Conservation (phyloP, 2,888 invertebrate species). For the Girardia tigrina region DNA sequence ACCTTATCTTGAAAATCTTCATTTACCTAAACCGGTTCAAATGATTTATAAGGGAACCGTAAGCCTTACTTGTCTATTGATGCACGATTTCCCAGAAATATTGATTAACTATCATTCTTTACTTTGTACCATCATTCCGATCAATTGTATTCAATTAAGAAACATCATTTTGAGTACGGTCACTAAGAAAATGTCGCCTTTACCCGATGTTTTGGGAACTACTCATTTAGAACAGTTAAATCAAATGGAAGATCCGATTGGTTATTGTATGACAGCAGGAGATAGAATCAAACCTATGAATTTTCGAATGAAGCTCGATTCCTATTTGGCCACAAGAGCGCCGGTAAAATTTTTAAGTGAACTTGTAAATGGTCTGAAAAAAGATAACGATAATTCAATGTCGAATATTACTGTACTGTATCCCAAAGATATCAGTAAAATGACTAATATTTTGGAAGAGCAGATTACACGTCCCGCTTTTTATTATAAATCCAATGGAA, state of each 20-base stretch:
- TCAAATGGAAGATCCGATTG: slow-evolving; percentile 33
- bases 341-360: slow-evolving; percentile 90
- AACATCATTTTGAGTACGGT: slow-evolving; percentile 93
- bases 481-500: background rate
- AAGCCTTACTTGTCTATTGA: slow-evolving; percentile 75
- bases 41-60: slow-evolving; percentile 78
- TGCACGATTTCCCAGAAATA: slow-evolving; percentile 98
- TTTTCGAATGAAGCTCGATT: slow-evolving; percentile 66
- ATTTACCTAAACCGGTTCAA: slow-evolving; percentile 80
- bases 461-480: background rate
- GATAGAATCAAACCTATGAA: slow-evolving; percentile 26
- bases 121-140: slow-evolving; percentile 95
- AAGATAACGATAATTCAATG: background rate
- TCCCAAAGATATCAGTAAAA: background rate
- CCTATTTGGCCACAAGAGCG: slow-evolving; percentile 78
- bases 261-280: slow-evolving; percentile 56
- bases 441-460: background rate
- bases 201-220: slow-evolving; percentile 76
- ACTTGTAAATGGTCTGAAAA: slow-evolving; percentile 51
- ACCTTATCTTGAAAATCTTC: slow-evolving; percentile 89
- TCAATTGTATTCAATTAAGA: slow-evolving; percentile 94
- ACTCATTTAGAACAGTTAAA: slow-evolving; percentile 27
- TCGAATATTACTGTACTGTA: background rate
- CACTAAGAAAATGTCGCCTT: slow-evolving; percentile 77
- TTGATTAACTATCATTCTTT: slow-evolving; percentile 96